Conservation (phyloP, 2,113 vertebrate species). For the Empidonax alnorum region DNA sequence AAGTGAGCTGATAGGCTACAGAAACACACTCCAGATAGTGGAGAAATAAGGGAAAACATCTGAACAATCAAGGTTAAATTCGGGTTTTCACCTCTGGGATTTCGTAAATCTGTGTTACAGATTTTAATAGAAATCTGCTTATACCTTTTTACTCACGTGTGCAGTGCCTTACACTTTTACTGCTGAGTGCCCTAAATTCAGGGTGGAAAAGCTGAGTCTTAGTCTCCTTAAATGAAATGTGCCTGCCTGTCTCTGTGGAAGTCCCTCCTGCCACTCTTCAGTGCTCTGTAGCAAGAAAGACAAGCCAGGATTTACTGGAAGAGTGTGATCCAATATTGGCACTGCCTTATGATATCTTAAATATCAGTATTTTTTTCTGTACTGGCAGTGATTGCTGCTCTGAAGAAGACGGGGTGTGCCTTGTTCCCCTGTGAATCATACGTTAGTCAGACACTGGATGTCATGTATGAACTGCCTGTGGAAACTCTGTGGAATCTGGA, state of each 20-base stretch:
- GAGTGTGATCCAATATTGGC: not conserved
- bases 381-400: not conserved
- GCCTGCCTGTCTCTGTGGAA: not conserved
- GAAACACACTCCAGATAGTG: not conserved
- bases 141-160: not conserved
- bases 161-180: not conserved
- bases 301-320: not conserved
- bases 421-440: constrained; percentile 18
- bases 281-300: not conserved
- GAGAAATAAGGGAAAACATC: not conserved
- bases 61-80: not conserved
- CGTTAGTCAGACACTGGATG: constrained; percentile 15
- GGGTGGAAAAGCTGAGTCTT: not conserved
- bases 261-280: not conserved
- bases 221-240: not conserved
- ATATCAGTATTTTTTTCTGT: not conserved
- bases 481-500: not conserved
- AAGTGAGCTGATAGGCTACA: not conserved
- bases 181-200: not conserved
- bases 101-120: not conserved
- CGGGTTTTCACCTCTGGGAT: not conserved
- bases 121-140: not conserved
- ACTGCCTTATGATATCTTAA: not conserved
- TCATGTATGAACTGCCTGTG: not conserved
- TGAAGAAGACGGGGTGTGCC: constrained; percentile 8